Base-by-base conservation (phyloP, 2,888 invertebrate species). In the Fragum whitleyi region DNA sequence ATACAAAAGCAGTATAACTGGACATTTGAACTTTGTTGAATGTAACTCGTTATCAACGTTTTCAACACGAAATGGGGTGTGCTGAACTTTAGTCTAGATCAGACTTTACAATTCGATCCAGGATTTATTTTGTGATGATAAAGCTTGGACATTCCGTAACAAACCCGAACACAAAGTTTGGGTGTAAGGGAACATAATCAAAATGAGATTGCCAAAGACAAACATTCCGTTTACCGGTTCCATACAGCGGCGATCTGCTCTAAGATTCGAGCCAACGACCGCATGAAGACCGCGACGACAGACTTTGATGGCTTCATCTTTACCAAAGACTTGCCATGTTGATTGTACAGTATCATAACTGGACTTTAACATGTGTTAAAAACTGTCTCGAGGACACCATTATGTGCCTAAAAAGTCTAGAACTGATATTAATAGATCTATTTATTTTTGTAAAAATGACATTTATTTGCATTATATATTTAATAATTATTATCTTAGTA, bases 361-460 rank as follows among this genome's bases (percentile, higher is more conserved):
- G 47, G 47, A 47, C 47, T 19, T 47, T 47, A n/a, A 19, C 47
- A n/a, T 9, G 47, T 47, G 47, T 19, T 47, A 47, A 47, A 47
- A 47, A 47, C 47, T 47, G 47, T 47, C 47, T 47, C 47, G 5
- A 9, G 16, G 47, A 47, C 47, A n/a, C 47, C 47, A 14, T 19
- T 19, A 47, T 47, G 47, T 47, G 47, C 47, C 47, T 47, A 47
- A 3, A 36, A 19, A 47, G 47, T 47, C 47, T 47, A 5, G 32
- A 47, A n/a, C 47, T 19, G 16, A 9, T 47, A 47, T 9, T 47
- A n/a, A 5, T 19, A 47, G 16, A 47, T 2, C 5, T n/a, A 36
- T 47, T 47, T 47, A 47, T 47, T 47, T 47, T 47, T 47, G 47
- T 47, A 47, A 47, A 47, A 47, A 47, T 47, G 47, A 47, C n/a